Percentiles rank a stretch among this genome's conserved stretches.
phyloP scores from a whole-genome alignment of 2,888 invertebrate genomes.

The Helicoverpa assulta region DNA sequence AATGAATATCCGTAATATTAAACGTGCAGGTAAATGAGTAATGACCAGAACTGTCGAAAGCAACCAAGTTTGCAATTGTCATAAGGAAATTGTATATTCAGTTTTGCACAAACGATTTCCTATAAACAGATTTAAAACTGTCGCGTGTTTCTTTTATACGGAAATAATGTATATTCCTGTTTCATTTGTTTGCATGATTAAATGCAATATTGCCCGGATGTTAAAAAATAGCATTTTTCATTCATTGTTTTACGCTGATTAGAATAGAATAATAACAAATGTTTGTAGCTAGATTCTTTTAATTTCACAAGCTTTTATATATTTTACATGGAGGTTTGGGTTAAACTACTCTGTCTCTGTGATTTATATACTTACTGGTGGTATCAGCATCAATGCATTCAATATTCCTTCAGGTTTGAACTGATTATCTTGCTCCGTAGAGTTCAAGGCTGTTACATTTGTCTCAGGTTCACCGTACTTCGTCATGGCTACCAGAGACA shows the following conservation, averaged over 20 bases:
- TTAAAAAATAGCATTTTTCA: too few relatives aligned
- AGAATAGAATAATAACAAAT: too few relatives aligned
- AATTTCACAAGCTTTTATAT: too few relatives aligned
- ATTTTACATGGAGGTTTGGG: too few relatives aligned
- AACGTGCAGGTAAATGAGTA: neutral
- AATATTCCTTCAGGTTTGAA: constrained; percentile 52
- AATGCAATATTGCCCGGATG: neutral
- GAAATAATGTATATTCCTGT: constrained; percentile 19
- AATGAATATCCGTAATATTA: neutral
- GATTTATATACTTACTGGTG: constrained; percentile 48
- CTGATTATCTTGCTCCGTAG: constrained; percentile 18
- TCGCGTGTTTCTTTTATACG: constrained; percentile 5
- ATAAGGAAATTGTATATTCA: constrained; percentile 30
- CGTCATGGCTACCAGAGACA: constrained; percentile 92
- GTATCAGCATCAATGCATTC: constrained; percentile 58
- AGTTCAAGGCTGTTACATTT: constrained; percentile 26
- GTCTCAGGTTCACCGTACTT: constrained; percentile 43
- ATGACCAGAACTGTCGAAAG: neutral
- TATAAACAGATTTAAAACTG: constrained; percentile 28
- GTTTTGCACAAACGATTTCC: constrained; percentile 20
- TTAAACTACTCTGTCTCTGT: too few relatives aligned
- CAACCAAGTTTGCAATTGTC: constrained; percentile 7
- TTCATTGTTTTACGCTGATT: too few relatives aligned
- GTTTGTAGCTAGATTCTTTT: too few relatives aligned
- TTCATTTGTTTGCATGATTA: neutral